Percentiles rank a stretch among this genome's conserved stretches.
Conservation (phyloP, 2,888 invertebrate species). For the Tinea trinotella region DNA sequence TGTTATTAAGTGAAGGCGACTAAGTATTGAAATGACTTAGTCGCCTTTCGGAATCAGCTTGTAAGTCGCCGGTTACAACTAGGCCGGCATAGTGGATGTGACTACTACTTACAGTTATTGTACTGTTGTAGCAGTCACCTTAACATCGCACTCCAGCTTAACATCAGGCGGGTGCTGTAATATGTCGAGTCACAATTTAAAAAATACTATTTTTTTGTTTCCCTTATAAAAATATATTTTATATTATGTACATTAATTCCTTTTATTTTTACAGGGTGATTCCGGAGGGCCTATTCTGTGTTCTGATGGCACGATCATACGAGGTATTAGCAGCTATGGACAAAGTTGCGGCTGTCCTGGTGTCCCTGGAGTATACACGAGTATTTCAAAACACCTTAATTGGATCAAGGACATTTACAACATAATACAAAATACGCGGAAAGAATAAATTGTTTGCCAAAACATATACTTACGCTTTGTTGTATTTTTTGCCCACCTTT, state of each 20-base stretch:
- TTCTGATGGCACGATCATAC: constrained; percentile 30
- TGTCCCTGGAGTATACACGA: constrained; percentile 54
- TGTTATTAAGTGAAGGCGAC: no score
- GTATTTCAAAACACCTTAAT: constrained; percentile 42
- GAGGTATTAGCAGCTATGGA: constrained; percentile 59
- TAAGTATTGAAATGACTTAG: no score
- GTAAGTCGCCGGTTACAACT: no score
- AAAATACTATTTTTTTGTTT: background rate
- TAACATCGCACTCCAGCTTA: no score
- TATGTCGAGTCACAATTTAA: background rate
- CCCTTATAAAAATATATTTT: no score
- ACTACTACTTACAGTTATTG: no score
- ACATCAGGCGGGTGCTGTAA: no score
- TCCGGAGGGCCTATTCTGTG: constrained; percentile 61
- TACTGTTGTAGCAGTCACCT: no score
- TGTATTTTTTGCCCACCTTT: no score
- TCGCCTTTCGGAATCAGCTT: no score
- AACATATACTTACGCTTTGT: no score
- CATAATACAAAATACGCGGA: background rate
- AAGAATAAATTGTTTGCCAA: background rate
- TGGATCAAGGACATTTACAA: constrained; percentile 37
- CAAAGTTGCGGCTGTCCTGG: constrained; percentile 46
- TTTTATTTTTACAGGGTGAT: constrained; percentile 44
- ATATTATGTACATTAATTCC: background rate
- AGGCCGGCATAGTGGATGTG: no score